A percentile compares a stretch with the other conserved stretches of the same genome.
These are phyloP conservation scores for Myrmecophaga tridactyla DNA, from an alignment of 2,113 vertebrate genomes.

Conservation along the genomic window DNA sequence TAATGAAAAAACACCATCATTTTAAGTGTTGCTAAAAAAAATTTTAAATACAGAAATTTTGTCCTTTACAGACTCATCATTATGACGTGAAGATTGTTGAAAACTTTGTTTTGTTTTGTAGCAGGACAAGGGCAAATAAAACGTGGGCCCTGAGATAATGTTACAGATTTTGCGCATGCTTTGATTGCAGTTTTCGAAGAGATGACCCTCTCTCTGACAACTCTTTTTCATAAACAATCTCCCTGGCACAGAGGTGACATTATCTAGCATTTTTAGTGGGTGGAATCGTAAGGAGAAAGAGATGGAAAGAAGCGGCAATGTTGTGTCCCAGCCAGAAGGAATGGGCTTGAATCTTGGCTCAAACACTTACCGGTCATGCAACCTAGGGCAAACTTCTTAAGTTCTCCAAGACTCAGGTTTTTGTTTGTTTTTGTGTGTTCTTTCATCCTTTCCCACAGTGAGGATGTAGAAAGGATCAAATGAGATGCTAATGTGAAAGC, in stretches of 20 bases:
- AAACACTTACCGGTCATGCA: no score
- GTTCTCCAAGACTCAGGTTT: neutral
- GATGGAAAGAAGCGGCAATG: neutral
- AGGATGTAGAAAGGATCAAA: neutral
- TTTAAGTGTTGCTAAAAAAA: neutral
- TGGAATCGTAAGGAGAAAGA: neutral
- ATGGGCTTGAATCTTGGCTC: neutral
- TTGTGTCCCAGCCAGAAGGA: neutral
- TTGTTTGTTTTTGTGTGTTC: neutral
- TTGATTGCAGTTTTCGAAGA: neutral
- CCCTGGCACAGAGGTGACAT: neutral
- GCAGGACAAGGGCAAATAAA: neutral
- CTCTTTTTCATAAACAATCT: rapidly evolving
- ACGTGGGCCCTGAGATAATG: neutral
- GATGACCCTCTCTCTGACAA: neutral
- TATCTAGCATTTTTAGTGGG: neutral
- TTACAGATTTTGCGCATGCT: neutral
- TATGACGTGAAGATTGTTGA: neutral
- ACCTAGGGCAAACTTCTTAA: neutral
- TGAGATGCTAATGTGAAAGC: neutral
- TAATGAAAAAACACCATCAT: neutral
- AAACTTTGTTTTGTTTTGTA: neutral
- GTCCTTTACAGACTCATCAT: neutral
- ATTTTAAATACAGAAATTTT: neutral
- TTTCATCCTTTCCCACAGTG: neutral